phyloP scores from a whole-genome alignment of 2,888 invertebrate genomes.

The Lingula anatina region DNA sequence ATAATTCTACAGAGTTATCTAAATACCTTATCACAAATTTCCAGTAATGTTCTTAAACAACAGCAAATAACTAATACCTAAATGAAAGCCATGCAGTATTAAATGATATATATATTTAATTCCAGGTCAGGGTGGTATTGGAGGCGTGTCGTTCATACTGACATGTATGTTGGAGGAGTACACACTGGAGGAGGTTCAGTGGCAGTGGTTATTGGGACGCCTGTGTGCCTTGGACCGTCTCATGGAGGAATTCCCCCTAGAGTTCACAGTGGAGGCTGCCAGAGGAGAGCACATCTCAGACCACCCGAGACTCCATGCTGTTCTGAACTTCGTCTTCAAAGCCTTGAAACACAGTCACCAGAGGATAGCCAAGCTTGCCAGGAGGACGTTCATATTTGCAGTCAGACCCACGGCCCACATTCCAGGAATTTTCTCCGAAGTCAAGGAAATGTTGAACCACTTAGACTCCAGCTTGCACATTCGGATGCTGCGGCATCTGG shows the following conservation, averaged over 20 bases:
- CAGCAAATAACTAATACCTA: too few relatives aligned
- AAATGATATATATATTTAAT: too few relatives aligned
- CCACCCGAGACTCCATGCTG: background rate
- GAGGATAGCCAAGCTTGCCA: slow-evolving; percentile 47
- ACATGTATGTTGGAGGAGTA: slow-evolving; percentile 46
- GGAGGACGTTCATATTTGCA: slow-evolving; percentile 45
- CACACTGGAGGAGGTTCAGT: slow-evolving; percentile 26
- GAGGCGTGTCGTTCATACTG: slow-evolving; percentile 48
- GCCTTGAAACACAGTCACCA: slow-evolving; percentile 46
- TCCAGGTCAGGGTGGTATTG: slow-evolving; percentile 41
- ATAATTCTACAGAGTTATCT: too few relatives aligned
- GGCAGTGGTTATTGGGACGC: slow-evolving; percentile 54
- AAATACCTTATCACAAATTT: too few relatives aligned
- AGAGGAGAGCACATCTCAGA: background rate
- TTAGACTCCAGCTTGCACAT: slow-evolving; percentile 9
- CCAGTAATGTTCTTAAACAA: too few relatives aligned
- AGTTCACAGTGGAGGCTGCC: slow-evolving; percentile 40
- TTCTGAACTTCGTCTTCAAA: slow-evolving; percentile 13
- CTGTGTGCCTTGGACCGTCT: slow-evolving; percentile 50
- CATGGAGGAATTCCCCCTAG: slow-evolving; percentile 49
- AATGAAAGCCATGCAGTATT: too few relatives aligned
- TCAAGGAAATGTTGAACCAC: slow-evolving; percentile 10
- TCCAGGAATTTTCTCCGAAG: slow-evolving; percentile 6
- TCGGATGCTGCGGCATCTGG: slow-evolving; percentile 9
- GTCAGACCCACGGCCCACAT: slow-evolving; percentile 39